Evolutionary conservation across 2,888 invertebrate genomes (phyloP), one percentile per base, ranked within the genome.

Genomic region (Anoncus sp.): DNA sequence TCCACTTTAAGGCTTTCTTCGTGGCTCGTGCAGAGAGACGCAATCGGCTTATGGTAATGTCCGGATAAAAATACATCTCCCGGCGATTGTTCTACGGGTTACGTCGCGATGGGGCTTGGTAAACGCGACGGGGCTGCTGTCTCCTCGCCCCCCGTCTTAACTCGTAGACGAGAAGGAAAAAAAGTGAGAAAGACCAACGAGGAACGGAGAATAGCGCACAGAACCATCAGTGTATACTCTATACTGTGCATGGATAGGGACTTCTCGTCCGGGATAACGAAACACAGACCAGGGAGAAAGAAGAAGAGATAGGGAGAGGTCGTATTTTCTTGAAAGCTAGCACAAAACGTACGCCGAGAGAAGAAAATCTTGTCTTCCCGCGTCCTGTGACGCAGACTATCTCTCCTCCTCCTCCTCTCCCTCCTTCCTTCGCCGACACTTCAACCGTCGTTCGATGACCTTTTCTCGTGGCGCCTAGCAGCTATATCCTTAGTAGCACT

Each of bases 31-130:
- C 63, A 59, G 79, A 82, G 76, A 75, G 67, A 83, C 79, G 75
- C 81, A 84, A 86, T 86, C 84, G 83, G 84, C 81, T 86, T 86
- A 85, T 85, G 84, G 77, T 85, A 86, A 85, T 86, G 82, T 77
- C 79, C 62, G 81, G 81, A 77, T 80, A 85, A 84, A 85, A 85
- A 83, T 85, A 84, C 82, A 85, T 79, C 83, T 80, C 74, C 78
- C 49, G 72, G 72, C 81, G 76, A 83, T 85, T 85, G 85, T 85
- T 85, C 81, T 79, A 82, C 74, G 77, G 73, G 79, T 67, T 78
- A 47, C 65, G 65, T 67, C 72, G 72, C 47, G 51, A 71, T 31
- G 53, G 43, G 22, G 63, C 63, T 66, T 51, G 49, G 69, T 35
- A 45, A 77, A 74, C 76, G 82, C 80, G 78, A 67, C 79, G 71